These are phyloP conservation scores for Falco punctatus DNA, from an alignment of 2,113 vertebrate genomes.

Conservation along the genomic window DNA sequence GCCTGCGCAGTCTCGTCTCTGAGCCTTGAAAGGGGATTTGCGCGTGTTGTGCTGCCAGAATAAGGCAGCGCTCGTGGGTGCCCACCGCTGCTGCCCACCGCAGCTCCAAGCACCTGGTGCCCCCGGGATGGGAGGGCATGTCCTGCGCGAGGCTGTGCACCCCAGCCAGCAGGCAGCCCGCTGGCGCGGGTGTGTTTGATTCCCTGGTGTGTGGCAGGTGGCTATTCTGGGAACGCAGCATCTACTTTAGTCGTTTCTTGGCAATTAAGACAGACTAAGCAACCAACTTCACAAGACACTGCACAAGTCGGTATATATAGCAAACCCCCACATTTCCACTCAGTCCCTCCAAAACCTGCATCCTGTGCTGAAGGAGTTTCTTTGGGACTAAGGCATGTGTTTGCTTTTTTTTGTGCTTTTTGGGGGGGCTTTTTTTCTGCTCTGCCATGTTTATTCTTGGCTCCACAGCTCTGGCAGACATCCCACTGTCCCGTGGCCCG, in stretches of 20 bases:
- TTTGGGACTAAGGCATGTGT: not conserved
- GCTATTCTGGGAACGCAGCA: constrained; percentile 14
- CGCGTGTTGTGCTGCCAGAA: not conserved
- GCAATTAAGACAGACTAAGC: constrained; percentile 22
- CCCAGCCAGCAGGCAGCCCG: not conserved
- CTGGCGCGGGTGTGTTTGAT: not conserved
- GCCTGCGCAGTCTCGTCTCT: not conserved
- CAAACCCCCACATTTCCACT: constrained; percentile 32
- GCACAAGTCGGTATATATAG: not conserved
- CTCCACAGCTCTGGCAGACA: not conserved
- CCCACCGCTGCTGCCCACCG: not conserved
- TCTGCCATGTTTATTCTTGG: not conserved
- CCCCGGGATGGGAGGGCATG: rapidly evolving
- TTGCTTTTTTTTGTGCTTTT: not conserved
- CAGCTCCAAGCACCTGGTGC: not conserved
- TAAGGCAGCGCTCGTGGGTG: not conserved
- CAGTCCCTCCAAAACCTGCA: constrained; percentile 18
- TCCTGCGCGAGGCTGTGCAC: not conserved
- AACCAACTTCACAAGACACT: not conserved
- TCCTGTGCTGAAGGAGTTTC: constrained; percentile 2
- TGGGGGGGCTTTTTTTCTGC: not conserved
- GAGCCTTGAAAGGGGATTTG: not conserved
- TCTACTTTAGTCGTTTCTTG: not conserved
- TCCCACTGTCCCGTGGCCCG: rapidly evolving
- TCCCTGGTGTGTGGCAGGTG: not conserved